Evolutionary conservation across 2,113 vertebrate genomes (phyloP).

Genomic region (Gallinago jamesoni): DNA sequence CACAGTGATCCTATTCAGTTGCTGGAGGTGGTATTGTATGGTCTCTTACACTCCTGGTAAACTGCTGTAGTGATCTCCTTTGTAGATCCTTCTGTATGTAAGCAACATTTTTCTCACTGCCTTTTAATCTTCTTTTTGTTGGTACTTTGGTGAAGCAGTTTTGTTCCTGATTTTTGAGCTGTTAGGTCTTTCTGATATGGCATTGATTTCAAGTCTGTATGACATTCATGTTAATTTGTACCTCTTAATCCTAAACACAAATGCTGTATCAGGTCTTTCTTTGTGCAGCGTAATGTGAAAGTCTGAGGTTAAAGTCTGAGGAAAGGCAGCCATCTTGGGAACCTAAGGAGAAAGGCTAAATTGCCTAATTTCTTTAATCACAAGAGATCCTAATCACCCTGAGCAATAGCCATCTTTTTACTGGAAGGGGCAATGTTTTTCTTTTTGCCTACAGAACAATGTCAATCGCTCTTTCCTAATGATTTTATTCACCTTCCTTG

Average conservation of each 20-base stretch:
- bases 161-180: background rate
- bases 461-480: background rate
- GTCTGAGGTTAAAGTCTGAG: background rate
- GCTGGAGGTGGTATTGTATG: constrained; percentile 65
- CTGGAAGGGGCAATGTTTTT: background rate
- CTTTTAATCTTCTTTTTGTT: background rate
- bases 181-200: background rate
- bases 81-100: background rate
- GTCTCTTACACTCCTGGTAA: background rate
- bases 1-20: constrained; percentile 48
- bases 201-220: background rate
- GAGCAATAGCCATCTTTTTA: background rate
- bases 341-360: background rate
- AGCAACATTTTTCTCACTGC: background rate
- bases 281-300: background rate
- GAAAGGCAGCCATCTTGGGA: background rate
- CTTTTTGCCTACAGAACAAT: background rate
- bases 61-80: background rate
- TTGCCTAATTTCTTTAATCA: background rate
- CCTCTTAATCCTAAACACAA: background rate
- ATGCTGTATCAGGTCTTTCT: background rate
- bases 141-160: background rate
- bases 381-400: background rate
- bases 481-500: background rate
- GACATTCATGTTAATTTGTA: background rate